Conservation (phyloP, 2,797 vertebrate genomes). For the Decapterus maruadsi region DNA sequence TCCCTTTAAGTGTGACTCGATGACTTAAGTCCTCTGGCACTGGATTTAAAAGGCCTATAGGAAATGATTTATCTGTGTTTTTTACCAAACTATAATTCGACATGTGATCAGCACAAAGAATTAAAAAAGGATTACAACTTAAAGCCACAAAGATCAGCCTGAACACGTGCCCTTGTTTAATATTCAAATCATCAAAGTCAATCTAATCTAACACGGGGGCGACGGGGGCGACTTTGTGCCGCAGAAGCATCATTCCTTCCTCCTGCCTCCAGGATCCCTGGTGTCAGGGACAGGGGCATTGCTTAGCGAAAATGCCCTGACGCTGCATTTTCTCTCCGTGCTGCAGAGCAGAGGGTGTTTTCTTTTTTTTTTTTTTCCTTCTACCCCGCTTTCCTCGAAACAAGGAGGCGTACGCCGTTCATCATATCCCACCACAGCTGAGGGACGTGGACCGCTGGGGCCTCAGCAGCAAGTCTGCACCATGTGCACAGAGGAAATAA, state of each 20-base stretch:
- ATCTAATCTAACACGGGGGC: background rate
- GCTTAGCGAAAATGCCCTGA: constrained; percentile 63
- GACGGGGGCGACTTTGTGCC: constrained; percentile 8
- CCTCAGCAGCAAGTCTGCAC: constrained; percentile 28
- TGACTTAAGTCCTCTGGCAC: background rate
- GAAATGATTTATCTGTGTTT: background rate
- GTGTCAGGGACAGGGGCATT: constrained; percentile 35
- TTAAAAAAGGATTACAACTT: background rate
- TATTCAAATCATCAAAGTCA: constrained; percentile 8
- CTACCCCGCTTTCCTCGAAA: background rate
- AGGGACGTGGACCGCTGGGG: constrained; percentile 31
- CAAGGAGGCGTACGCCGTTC: constrained; percentile 51
- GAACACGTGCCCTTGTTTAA: background rate
- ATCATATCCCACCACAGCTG: constrained; percentile 62
- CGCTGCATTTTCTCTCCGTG: constrained; percentile 63
- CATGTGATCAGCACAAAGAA: background rate
- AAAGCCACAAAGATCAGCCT: background rate
- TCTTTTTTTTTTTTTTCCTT: constrained; percentile 22
- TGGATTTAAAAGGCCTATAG: background rate
- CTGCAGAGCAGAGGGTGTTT: constrained; percentile 58
- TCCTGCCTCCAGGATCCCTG: constrained; percentile 26
- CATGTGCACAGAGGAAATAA: constrained; percentile 62
- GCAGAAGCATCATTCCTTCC: background rate
- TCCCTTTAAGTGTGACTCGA: no score
- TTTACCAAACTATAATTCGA: no score